phyloP scores from a whole-genome alignment of 2,113 vertebrate species.

The Poeciliopsis turrubarensis region DNA sequence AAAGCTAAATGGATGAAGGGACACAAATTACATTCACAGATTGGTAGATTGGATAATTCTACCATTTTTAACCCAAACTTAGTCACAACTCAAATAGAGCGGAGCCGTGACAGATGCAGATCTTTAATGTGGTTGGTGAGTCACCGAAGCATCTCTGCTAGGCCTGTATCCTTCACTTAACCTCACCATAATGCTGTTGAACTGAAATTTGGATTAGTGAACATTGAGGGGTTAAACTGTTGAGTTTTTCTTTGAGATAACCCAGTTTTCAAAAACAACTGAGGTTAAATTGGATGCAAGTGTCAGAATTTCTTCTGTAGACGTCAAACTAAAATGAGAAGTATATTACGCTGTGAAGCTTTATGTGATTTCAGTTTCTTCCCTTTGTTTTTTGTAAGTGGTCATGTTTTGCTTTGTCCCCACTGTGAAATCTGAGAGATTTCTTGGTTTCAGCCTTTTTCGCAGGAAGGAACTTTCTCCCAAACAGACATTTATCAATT shows the following conservation, averaged over 20 bases:
- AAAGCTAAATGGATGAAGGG: not conserved
- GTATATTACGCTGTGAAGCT: not conserved
- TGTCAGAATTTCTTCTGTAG: conserved; percentile 3
- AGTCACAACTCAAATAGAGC: conserved; percentile 75
- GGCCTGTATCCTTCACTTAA: conserved; percentile 64
- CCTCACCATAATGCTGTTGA: conserved; percentile 41
- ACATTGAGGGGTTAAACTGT: not conserved
- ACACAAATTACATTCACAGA: not conserved
- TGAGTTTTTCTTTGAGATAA: not conserved
- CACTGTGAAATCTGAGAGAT: conserved; percentile 64
- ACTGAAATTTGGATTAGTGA: conserved; percentile 18
- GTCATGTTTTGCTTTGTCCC: conserved; percentile 49
- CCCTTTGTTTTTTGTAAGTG: not conserved
- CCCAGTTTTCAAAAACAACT: no score
- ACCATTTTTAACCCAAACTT: not conserved
- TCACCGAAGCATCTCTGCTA: conserved; percentile 28
- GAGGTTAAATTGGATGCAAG: not conserved
- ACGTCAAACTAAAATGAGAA: not conserved
- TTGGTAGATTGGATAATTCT: not conserved
- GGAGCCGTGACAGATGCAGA: conserved; percentile 75
- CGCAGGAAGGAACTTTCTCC: conserved; percentile 84
- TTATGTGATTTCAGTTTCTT: not conserved
- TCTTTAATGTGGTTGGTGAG: conserved; percentile 26
- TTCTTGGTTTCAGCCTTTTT: conserved; percentile 78
- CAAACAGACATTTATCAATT: conserved; percentile 63